Conservation (phyloP, 2,797 vertebrate genomes). For the Anabas testudineus region DNA sequence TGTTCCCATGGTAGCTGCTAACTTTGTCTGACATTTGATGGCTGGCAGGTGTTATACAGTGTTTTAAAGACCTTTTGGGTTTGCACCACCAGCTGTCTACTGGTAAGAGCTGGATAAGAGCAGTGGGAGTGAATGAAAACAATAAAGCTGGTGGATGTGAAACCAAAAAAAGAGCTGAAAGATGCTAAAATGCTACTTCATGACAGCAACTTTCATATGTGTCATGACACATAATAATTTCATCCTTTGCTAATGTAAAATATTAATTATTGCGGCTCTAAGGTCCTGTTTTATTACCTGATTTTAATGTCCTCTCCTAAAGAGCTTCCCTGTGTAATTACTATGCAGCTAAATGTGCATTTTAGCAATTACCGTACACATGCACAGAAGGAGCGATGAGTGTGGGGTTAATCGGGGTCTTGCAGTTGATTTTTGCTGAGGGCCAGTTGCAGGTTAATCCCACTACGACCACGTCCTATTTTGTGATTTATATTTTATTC, state of each 20-base stretch:
- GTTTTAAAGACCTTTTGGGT: background rate
- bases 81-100: background rate
- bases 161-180: background rate
- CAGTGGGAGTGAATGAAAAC: background rate
- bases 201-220: background rate
- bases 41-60: accelerated
- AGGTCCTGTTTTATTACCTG: background rate
- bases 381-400: background rate
- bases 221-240: background rate
- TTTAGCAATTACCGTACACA: background rate
- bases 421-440: background rate
- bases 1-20: no score
- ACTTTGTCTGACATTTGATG: background rate
- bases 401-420: background rate
- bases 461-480: background rate
- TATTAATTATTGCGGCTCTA: constrained; percentile 1
- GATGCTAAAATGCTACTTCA: background rate
- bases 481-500: background rate
- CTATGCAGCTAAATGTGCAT: background rate
- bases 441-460: no score
- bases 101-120: no score
- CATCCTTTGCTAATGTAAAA: background rate
- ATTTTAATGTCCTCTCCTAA: background rate
- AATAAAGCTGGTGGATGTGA: background rate
- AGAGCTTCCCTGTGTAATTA: background rate